Evolutionary conservation across 2,888 invertebrate genomes (phyloP).

Genomic region (Chromoteleia sp.): DNA sequence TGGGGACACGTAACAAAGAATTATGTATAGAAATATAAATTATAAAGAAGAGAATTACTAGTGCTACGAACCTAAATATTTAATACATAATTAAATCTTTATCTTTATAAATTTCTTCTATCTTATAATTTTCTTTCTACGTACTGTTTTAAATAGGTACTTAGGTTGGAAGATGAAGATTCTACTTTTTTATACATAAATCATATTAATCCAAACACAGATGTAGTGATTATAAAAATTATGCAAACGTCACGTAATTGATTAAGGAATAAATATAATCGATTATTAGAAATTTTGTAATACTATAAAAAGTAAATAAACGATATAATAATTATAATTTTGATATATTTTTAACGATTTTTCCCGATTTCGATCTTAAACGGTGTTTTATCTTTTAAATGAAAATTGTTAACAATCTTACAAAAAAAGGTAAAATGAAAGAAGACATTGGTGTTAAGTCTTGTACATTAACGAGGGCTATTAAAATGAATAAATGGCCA

Average conservation of each 20-base stretch:
- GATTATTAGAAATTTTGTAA: constrained; percentile 91
- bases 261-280: constrained; percentile 95
- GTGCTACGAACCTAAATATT: constrained; percentile 89
- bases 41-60: constrained; percentile 94
- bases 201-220: constrained; percentile 94
- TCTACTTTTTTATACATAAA: constrained; percentile 91
- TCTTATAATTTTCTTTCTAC: too few relatives aligned
- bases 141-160: constrained; percentile 81
- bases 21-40: constrained; percentile 94
- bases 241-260: constrained; percentile 96
- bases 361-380: too few relatives aligned
- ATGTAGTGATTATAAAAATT: constrained; percentile 93
- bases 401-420: too few relatives aligned
- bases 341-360: too few relatives aligned
- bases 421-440: constrained; percentile 94
- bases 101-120: too few relatives aligned
- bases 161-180: constrained; percentile 92
- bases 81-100: constrained; percentile 67
- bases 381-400: too few relatives aligned
- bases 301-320: constrained; percentile 87
- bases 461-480: constrained; percentile 93
- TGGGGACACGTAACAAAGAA: constrained; percentile 93
- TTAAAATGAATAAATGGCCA: constrained; percentile 94
- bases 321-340: too few relatives aligned
- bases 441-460: constrained; percentile 94